A percentile compares a stretch with the other conserved stretches of the same genome.
phyloP scores from a whole-genome alignment of 2,797 vertebrate species.

The Erithacus rubecula region DNA sequence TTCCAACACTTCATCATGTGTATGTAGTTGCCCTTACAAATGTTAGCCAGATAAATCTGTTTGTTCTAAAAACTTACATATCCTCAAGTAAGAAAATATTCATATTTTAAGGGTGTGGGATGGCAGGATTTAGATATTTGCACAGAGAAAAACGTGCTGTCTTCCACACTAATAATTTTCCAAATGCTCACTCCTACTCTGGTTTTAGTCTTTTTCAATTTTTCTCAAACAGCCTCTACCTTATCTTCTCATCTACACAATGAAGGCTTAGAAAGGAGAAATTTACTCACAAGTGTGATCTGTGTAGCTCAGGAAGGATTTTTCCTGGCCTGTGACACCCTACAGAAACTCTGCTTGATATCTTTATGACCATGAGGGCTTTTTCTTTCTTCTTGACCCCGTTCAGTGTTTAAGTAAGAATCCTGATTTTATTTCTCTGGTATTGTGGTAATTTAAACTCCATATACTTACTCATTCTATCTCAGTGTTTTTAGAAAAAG shows the following conservation, averaged over 20 bases:
- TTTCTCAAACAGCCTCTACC: neutral
- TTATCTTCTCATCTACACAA: neutral
- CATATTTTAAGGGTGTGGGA: neutral
- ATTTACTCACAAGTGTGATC: neutral
- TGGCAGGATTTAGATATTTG: neutral
- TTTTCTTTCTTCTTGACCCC: neutral
- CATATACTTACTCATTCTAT: neutral
- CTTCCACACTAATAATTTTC: neutral
- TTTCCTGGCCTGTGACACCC: neutral
- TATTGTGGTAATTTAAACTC: neutral
- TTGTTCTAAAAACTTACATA: neutral
- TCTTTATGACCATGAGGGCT: neutral
- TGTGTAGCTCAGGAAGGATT: neutral
- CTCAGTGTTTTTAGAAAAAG: constrained; percentile 18
- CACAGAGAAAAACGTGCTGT: neutral
- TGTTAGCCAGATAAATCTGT: neutral
- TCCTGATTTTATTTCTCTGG: neutral
- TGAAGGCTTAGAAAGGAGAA: neutral
- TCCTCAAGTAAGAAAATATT: neutral
- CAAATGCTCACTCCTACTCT: neutral
- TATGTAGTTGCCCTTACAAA: neutral
- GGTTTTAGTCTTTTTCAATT: neutral
- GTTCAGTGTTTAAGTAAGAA: neutral
- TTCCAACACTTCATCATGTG: neutral
- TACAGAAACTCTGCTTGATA: neutral